Base-by-base conservation (phyloP, 2,113 vertebrate species). In the Plestiodon gilberti region DNA sequence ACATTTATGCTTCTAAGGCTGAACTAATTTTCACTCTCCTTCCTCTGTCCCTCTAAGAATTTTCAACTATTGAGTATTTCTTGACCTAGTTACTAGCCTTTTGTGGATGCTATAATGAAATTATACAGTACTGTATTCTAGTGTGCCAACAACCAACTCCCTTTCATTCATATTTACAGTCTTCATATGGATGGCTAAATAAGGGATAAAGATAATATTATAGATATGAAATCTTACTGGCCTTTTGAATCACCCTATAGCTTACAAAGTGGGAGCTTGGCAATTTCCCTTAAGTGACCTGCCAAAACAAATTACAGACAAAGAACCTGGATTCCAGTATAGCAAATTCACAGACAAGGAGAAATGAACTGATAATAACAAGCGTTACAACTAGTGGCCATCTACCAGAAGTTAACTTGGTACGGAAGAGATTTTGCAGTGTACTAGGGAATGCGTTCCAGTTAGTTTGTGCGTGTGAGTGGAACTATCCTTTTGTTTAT, bases 161-260 rank as follows among this genome's bases (percentile, higher is more conserved):
- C n/a, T 83, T 79, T 20, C 61, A 67, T 0, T 30, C 25, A 74
- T 62, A 71, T 76, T 55, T 91, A 65, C 38, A 67, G 25, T 25
- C 40, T 77, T 35, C 87, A 73, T 10, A 61, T 67, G 30, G 43
- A 75, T 77, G 87, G 84, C 82, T n/a, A 77, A 20, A 43, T 65
- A 20, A 15, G 35, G 67, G 67, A 70, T 18, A 70, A n/a, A 35
- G 1, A 6, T 71, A 6, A 52, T 10, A 23, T 15, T 78, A 82
- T 7, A 78, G 73, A 48, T 48, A 48, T 48, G 43, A 48, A 6
- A 73, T 77, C 52, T 85, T 73, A 61, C 79, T 82, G 64, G 35
- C n/a, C 67, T 40, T 52, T 40, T 80, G 79, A 71, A 43, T 8
- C 10, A 23, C 14, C 0, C 0, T 40, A 78, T 11, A 57, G 59